phyloP scores from a whole-genome alignment of 1,140 invertebrate genomes.

The Ladona fulva region DNA sequence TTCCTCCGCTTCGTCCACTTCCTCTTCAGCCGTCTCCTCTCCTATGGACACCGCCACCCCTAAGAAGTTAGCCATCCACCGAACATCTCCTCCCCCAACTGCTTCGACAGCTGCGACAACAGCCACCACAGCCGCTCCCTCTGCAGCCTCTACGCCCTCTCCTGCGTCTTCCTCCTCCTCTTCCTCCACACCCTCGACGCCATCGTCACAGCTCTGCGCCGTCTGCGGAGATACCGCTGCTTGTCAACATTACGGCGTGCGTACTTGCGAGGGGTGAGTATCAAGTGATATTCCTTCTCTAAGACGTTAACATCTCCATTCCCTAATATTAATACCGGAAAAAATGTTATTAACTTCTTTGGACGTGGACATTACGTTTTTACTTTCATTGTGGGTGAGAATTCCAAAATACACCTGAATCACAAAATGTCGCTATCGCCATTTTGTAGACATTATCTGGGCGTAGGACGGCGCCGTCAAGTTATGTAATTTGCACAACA shows the following conservation, averaged over 20 bases:
- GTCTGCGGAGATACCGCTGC: slow-evolving; percentile 98
- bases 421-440: too few relatives aligned
- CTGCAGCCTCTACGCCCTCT: slow-evolving; percentile 45
- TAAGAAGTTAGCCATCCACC: neutral
- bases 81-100: neutral
- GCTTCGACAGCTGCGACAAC: neutral
- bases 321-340: too few relatives aligned
- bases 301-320: too few relatives aligned
- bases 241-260: slow-evolving; percentile 96
- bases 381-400: too few relatives aligned
- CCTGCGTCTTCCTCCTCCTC: slow-evolving; percentile 56
- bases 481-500: too few relatives aligned
- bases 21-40: neutral
- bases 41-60: neutral
- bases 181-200: slow-evolving; percentile 54
- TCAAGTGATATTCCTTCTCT: too few relatives aligned
- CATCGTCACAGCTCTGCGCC: slow-evolving; percentile 83
- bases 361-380: too few relatives aligned
- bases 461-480: too few relatives aligned
- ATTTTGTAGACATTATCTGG: too few relatives aligned
- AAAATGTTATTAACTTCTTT: too few relatives aligned
- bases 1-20: slow-evolving; percentile 13
- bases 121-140: slow-evolving; percentile 34
- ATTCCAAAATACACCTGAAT: too few relatives aligned
- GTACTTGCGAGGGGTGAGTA: slow-evolving; percentile 80